Base-by-base conservation (phyloP, 1,140 invertebrate genomes). In the Drosophila lowei region DNA sequence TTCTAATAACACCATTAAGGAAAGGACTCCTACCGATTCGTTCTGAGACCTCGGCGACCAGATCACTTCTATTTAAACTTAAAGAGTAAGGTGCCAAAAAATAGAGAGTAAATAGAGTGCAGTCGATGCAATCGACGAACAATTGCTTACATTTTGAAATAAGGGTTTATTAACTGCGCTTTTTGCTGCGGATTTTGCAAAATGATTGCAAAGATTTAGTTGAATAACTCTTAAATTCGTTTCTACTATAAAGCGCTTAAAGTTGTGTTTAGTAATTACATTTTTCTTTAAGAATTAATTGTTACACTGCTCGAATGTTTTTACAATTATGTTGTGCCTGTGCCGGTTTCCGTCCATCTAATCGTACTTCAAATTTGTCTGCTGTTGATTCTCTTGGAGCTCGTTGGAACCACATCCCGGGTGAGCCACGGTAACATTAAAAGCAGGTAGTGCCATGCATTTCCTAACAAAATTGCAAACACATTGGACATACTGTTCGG, bases 391-490 rank as follows among this genome's bases (percentile, higher is more conserved):
- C 21, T 55, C 54, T 28, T 38, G 18, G n/a, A 56, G 38, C 16
- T 47, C 43, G n/a, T 54, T 47, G 13, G 38, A 7, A 43, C 18
- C 13, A 30, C 9, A 49, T 38, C 34, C 34, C 11, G 34, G 34
- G 34, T 38, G 11, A 42, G 15, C 53, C 41, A 25, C 8, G 9
- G 44, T 16, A 15, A 52, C n/a, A 25, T 72, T 70, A 38, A 70
- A 53, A 16, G 57, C 21, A 6, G 74, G 68, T 8, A 76, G 49
- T 18, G 65, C 73, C 63, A 94, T 77, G 73, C 94, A 94, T 72
- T 93, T 93, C 52, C 93, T 93, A 2, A 95, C 92, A 75, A 95
- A 95, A 48, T 90, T 92, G 72, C 92, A 93, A 7, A 95, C 93
- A 30, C 92, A 93, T 42, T 93, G 93, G 2, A 94, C 91, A 83